Percentiles rank a stretch among this genome's conserved stretches.
Evolutionary conservation across 2,888 invertebrate species (phyloP).

Genomic region (Amblyteles armatorius): DNA sequence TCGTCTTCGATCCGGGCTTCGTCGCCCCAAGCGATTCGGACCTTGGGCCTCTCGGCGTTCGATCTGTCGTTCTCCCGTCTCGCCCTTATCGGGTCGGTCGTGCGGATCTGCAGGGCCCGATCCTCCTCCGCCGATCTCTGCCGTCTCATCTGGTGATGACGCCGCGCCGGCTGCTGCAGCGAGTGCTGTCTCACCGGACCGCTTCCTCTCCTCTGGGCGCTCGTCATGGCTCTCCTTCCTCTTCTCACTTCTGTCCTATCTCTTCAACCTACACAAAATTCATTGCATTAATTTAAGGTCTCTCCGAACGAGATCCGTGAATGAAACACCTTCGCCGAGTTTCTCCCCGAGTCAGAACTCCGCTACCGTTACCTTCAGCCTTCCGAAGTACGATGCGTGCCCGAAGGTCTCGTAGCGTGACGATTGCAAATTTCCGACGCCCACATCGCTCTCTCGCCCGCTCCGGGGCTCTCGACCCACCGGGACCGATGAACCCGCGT

Average conservation of each 20-base stretch:
- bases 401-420: conserved; percentile 46
- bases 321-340: conserved; percentile 17
- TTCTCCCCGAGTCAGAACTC: not conserved
- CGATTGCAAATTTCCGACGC: conserved; percentile 41
- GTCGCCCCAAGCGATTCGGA: conserved; percentile 80
- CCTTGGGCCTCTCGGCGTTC: conserved; percentile 74
- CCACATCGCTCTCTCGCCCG: conserved; percentile 45
- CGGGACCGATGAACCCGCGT: conserved; percentile 63
- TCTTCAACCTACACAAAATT: not conserved
- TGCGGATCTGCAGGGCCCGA: conserved; percentile 72
- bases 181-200: conserved; percentile 81
- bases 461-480: conserved; percentile 59
- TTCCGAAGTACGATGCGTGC: conserved; percentile 1
- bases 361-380: not conserved
- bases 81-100: conserved; percentile 69
- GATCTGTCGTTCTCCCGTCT: conserved; percentile 66
- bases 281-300: not conserved
- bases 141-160: conserved; percentile 77
- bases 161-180: conserved; percentile 77
- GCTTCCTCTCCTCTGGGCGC: conserved; percentile 71
- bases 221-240: conserved; percentile 72
- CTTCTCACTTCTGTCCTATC: no score
- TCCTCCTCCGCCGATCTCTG: conserved; percentile 82
- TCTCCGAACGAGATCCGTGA: not conserved
- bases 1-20: conserved; percentile 56